phyloP scores from a whole-genome alignment of 2,888 invertebrate genomes.

The Hirtodrosophila cameraria region DNA sequence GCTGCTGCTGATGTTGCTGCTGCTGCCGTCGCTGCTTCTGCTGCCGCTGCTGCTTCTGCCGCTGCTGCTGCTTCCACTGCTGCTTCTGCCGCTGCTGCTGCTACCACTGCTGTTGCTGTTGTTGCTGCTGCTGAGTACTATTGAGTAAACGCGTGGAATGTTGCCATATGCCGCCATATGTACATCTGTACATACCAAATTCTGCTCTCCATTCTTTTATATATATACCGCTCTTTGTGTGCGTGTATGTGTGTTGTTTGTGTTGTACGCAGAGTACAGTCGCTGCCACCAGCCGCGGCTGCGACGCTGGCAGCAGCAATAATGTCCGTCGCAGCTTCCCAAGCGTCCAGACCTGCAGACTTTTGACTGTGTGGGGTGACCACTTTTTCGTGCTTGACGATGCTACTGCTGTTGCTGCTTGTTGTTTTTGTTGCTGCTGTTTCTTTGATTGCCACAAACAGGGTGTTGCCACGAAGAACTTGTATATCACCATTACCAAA shows the following conservation, averaged over 20 bases:
- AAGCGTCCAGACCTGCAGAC: conserved; percentile 74
- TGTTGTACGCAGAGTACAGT: conserved; percentile 68
- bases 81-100: conserved; percentile 12
- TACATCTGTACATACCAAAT: conserved; percentile 49
- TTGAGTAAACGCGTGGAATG: conserved; percentile 70
- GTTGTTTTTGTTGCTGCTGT: conserved; percentile 50
- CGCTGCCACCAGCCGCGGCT: conserved; percentile 56
- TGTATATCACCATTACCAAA: too few relatives aligned
- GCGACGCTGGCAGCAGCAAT: conserved; percentile 58
- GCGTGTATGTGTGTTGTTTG: conserved; percentile 47
- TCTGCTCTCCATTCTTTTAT: conserved; percentile 38
- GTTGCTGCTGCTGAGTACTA: conserved; percentile 39
- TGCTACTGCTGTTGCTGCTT: conserved; percentile 39
- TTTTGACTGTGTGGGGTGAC: conserved; percentile 77
- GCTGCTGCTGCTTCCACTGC: conserved; percentile 14
- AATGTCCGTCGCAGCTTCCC: conserved; percentile 66
- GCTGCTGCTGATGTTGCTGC: conserved; percentile 22
- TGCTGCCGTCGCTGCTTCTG: conserved; percentile 38
- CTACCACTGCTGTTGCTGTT: conserved; percentile 12
- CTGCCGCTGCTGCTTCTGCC: conserved; percentile 7
- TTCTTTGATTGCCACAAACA: conserved; percentile 74
- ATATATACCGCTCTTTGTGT: conserved; percentile 8
- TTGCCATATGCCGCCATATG: conserved; percentile 79
- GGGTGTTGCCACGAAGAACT: too few relatives aligned
- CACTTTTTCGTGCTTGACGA: conserved; percentile 74